Evolutionary conservation across 92 coral and sea anemone species (phyloP).

Genomic region (Pocillopora meandrina): DNA sequence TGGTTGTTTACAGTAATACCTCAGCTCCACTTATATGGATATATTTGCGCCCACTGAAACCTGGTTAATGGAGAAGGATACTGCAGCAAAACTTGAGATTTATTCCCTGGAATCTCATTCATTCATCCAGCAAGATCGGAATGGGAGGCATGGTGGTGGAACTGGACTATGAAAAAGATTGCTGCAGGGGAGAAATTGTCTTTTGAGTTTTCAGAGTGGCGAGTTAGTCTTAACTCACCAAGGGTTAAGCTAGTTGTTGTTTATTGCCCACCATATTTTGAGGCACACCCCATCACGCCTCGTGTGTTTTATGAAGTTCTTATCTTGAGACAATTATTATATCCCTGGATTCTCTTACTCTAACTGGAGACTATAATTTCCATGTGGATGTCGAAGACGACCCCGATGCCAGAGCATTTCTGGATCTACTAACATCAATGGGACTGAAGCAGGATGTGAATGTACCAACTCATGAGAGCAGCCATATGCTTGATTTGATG

Average conservation of each 20-base stretch:
- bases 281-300: conserved; percentile 21
- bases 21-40: too few relatives aligned
- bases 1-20: too few relatives aligned
- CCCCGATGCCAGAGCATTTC: conserved; percentile 28
- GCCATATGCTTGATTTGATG: conserved; percentile 32
- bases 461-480: conserved; percentile 32
- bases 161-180: not conserved
- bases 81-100: too few relatives aligned
- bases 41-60: too few relatives aligned
- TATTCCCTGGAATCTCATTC: too few relatives aligned
- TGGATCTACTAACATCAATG: conserved; percentile 36
- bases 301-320: conserved; percentile 12
- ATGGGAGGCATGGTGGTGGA: too few relatives aligned
- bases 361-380: conserved; percentile 28
- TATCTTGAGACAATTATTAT: conserved; percentile 38
- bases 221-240: conserved; percentile 24
- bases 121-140: too few relatives aligned
- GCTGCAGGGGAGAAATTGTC: conserved; percentile 36
- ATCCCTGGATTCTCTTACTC: conserved; percentile 32
- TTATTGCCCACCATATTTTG: conserved; percentile 26
- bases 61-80: too few relatives aligned
- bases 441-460: conserved; percentile 43
- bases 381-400: conserved; percentile 38
- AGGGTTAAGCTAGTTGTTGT: conserved; percentile 28
- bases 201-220: conserved; percentile 48